phyloP scores from a whole-genome alignment of 2,888 invertebrate genomes.

The Ernsta delagoae region DNA sequence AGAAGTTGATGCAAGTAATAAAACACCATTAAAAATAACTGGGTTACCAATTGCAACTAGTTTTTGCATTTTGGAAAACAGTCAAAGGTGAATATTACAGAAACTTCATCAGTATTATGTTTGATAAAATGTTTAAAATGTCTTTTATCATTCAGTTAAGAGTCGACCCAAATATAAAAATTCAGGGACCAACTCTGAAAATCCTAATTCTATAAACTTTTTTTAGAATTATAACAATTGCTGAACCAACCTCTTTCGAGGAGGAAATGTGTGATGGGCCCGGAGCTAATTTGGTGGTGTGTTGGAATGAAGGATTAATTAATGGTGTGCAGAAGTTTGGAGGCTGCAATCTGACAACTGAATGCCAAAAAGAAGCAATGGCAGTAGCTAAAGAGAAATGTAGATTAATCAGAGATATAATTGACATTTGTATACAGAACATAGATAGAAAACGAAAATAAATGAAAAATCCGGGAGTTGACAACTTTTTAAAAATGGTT shows the following conservation, averaged over 20 bases:
- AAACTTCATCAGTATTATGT: too few relatives aligned
- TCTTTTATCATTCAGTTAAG: too few relatives aligned
- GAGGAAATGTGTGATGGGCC: conserved; percentile 89
- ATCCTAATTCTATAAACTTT: background rate
- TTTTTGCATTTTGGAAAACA: conserved; percentile 90
- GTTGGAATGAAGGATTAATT: conserved; percentile 86
- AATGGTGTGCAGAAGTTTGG: conserved; percentile 91
- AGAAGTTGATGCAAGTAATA: conserved; percentile 83
- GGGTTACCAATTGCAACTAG: conserved; percentile 89
- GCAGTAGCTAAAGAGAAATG: conserved; percentile 85
- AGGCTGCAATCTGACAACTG: conserved; percentile 85
- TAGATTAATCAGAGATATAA: conserved; percentile 74
- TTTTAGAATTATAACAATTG: conserved; percentile 86
- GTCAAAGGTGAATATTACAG: conserved; percentile 52
- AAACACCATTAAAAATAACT: conserved; percentile 82
- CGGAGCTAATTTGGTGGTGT: conserved; percentile 86
- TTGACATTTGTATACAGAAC: conserved; percentile 65
- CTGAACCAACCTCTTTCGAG: conserved; percentile 94
- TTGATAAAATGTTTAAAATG: too few relatives aligned
- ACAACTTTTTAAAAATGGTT: too few relatives aligned
- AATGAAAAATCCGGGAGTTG: too few relatives aligned
- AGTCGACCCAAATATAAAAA: background rate
- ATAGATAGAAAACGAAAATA: conserved; percentile 44
- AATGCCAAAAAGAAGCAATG: conserved; percentile 85
- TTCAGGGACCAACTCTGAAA: background rate